phyloP scores from a whole-genome alignment of 2,113 vertebrate species.

The Pholis gunnellus region DNA sequence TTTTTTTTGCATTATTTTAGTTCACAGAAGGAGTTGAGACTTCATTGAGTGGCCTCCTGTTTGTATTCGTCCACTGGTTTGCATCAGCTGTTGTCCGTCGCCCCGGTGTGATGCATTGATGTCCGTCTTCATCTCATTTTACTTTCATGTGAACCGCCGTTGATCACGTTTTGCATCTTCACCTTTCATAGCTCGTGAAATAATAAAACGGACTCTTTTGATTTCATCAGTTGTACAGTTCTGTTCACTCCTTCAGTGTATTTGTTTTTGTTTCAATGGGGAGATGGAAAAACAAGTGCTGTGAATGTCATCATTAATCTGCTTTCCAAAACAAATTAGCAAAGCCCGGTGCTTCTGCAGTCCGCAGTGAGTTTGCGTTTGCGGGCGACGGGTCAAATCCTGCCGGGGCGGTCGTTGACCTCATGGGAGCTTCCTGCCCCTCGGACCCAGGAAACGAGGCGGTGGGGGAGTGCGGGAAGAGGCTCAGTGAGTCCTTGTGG shows the following conservation, averaged over 20 bases:
- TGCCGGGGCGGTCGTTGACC: constrained; percentile 21
- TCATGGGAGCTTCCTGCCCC: constrained; percentile 55
- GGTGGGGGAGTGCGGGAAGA: constrained; percentile 58
- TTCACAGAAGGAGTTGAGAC: background rate
- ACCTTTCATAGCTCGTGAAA: constrained; percentile 22
- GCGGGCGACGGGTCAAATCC: constrained; percentile 24
- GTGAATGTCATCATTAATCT: constrained; percentile 76
- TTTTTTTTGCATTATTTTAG: background rate
- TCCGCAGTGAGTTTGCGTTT: constrained; percentile 28
- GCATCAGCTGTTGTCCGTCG: constrained; percentile 49
- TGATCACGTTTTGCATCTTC: constrained; percentile 39
- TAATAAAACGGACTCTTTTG: background rate
- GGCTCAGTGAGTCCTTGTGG: constrained; percentile 63
- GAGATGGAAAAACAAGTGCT: constrained; percentile 69
- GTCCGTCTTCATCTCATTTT: constrained; percentile 52
- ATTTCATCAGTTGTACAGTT: constrained; percentile 22
- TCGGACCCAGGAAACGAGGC: constrained; percentile 39
- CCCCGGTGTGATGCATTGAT: constrained; percentile 34
- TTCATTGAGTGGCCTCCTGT: constrained; percentile 2
- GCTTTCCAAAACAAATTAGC: constrained; percentile 78
- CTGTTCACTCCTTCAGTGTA: constrained; percentile 17
- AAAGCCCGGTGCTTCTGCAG: constrained; percentile 45
- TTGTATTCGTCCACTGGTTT: constrained; percentile 58
- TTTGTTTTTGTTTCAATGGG: constrained; percentile 54
- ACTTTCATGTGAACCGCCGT: constrained; percentile 26